phyloP scores from a whole-genome alignment of 2,888 invertebrate species.

The Drosophila macrospina region DNA sequence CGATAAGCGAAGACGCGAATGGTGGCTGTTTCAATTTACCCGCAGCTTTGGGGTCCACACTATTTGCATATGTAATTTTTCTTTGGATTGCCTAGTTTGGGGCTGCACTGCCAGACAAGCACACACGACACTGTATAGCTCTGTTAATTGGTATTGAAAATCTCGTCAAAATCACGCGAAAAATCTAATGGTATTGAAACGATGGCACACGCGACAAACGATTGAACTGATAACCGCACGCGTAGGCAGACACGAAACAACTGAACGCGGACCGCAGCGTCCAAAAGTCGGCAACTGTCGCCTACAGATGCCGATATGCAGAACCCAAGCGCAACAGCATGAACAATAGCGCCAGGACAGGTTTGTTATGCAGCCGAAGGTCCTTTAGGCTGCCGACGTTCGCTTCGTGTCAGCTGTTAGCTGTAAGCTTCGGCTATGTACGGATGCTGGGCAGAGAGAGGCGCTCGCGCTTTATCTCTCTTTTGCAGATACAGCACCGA shows the following conservation, averaged over 20 bases:
- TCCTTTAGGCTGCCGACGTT: constrained; percentile 16
- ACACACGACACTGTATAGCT: constrained; percentile 23
- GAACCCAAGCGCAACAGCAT: constrained; percentile 63
- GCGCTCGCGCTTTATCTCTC: constrained; percentile 5
- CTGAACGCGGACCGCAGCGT: constrained; percentile 65
- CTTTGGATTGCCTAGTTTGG: constrained; percentile 17
- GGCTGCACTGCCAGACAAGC: constrained; percentile 9
- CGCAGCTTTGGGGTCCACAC: constrained; percentile 14
- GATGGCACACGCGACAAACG: constrained; percentile 10
- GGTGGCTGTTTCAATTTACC: constrained; percentile 41
- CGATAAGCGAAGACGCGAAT: constrained; percentile 32
- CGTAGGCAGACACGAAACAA: constrained; percentile 80
- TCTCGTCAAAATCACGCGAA: constrained; percentile 42
- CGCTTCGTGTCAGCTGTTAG: constrained; percentile 24
- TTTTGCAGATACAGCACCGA: constrained; percentile 66
- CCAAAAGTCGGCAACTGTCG: constrained; percentile 56
- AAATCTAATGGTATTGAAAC: constrained; percentile 15
- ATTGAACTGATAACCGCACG: constrained; percentile 70
- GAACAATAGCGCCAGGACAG: constrained; percentile 42
- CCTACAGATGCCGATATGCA: constrained; percentile 32
- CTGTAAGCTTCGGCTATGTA: constrained; percentile 43
- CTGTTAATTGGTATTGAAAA: constrained; percentile 56
- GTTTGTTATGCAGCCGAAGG: constrained; percentile 47
- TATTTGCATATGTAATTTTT: constrained; percentile 68
- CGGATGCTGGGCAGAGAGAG: constrained; percentile 57